phyloP scores from a whole-genome alignment of 2,797 vertebrate species.

The Tangara arthus region DNA sequence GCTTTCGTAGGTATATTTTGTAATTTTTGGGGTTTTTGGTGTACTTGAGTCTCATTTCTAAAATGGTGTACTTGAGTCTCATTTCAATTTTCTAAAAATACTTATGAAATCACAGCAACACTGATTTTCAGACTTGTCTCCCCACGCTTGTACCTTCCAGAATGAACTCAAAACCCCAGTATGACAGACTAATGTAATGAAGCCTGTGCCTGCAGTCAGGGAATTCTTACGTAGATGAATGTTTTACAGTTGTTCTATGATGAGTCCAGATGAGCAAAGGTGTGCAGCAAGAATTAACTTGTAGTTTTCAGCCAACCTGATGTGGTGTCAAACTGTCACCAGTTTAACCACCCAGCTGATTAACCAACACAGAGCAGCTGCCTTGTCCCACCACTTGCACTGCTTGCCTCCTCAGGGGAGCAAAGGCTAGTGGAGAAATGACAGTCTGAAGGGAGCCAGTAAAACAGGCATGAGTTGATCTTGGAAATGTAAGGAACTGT shows the following conservation, averaged over 20 bases:
- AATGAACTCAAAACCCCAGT: not conserved
- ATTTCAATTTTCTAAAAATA: not conserved
- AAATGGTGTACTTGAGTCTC: not conserved
- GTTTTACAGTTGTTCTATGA: not conserved
- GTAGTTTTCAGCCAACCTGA: not conserved
- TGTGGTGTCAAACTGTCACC: not conserved
- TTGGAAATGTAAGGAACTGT: not conserved
- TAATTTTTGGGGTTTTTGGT: not conserved
- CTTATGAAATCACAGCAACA: accelerated
- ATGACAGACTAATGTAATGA: not conserved
- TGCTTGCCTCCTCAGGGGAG: not conserved
- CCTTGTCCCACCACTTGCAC: not conserved
- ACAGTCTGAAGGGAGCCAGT: not conserved
- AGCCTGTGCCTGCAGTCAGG: accelerated
- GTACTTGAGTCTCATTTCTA: not conserved
- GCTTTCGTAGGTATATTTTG: not conserved
- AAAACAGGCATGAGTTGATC: accelerated
- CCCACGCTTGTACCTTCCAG: not conserved
- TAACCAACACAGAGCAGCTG: accelerated
- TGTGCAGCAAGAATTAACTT: accelerated
- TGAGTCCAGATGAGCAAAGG: accelerated
- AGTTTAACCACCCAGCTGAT: not conserved
- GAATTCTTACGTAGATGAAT: not conserved
- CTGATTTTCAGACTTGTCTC: not conserved
- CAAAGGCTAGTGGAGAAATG: accelerated